phyloP scores from a whole-genome alignment of 2,888 invertebrate species.

The Oxycera nigricornis region DNA sequence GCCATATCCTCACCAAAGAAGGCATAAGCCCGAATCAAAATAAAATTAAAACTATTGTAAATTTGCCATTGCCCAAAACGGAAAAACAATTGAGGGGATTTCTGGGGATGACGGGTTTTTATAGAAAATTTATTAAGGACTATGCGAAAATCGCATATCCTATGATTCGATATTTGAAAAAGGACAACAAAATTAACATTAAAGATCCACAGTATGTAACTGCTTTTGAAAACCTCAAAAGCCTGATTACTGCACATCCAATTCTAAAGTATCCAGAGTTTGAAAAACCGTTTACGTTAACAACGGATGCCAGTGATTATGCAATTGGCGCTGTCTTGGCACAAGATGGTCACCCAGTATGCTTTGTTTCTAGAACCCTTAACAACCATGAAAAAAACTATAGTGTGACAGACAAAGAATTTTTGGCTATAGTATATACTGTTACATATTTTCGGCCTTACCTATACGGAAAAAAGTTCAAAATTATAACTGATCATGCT shows the following conservation, averaged over 20 bases:
- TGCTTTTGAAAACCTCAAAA: slow-evolving; percentile 46
- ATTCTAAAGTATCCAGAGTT: slow-evolving; percentile 40
- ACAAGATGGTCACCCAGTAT: slow-evolving; percentile 44
- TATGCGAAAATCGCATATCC: slow-evolving; percentile 44
- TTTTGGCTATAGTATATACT: slow-evolving; percentile 43
- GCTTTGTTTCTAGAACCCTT: slow-evolving; percentile 43
- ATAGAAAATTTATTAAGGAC: slow-evolving; percentile 41
- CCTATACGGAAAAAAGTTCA: slow-evolving; percentile 44
- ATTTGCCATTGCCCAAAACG: slow-evolving; percentile 40
- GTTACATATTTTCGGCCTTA: slow-evolving; percentile 45
- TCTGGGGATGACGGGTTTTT: slow-evolving; percentile 43
- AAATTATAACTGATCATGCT: slow-evolving; percentile 43
- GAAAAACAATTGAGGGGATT: slow-evolving; percentile 34
- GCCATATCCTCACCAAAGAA: slow-evolving; percentile 32
- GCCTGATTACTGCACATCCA: slow-evolving; percentile 26
- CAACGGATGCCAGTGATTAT: slow-evolving; percentile 41
- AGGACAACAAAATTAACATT: slow-evolving; percentile 41
- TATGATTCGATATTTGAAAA: slow-evolving; percentile 46
- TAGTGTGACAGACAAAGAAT: slow-evolving; percentile 43
- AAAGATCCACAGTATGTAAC: slow-evolving; percentile 42
- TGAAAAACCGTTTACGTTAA: slow-evolving; percentile 39
- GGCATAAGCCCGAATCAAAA: slow-evolving; percentile 39
- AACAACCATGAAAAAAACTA: slow-evolving; percentile 45
- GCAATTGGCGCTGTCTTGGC: slow-evolving; percentile 44
- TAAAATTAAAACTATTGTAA: slow-evolving; percentile 34